Conservation (phyloP, 64 coral and sea anemone genomes). For the Actinia tenebrosa region DNA sequence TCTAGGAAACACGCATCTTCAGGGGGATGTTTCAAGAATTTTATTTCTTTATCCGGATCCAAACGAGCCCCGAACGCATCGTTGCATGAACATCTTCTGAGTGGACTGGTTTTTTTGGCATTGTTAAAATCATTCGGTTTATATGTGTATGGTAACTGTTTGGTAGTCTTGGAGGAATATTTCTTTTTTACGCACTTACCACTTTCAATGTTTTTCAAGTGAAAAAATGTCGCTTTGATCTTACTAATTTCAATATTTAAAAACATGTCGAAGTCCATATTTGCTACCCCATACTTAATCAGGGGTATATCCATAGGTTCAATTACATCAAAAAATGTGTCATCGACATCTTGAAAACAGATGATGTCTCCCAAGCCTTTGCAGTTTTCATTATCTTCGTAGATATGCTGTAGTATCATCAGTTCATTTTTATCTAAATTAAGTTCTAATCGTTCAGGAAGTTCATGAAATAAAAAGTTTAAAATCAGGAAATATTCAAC, state of each 20-base stretch:
- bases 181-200: neutral
- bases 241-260: neutral
- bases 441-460: neutral
- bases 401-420: too few relatives aligned
- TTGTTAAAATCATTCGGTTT: neutral
- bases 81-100: neutral
- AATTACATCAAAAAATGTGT: too few relatives aligned
- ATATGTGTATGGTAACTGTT: neutral
- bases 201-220: neutral
- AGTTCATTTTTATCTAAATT: neutral
- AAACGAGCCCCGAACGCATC: neutral
- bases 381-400: too few relatives aligned
- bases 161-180: neutral
- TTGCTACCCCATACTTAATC: too few relatives aligned
- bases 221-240: neutral
- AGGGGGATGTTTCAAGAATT: neutral
- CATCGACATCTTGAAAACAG: too few relatives aligned
- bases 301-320: too few relatives aligned
- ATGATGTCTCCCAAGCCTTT: too few relatives aligned
- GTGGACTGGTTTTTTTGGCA: neutral
- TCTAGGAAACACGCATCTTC: neutral
- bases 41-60: neutral
- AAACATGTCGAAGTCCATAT: neutral
- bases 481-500: conserved; percentile 73
- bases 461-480: conserved; percentile 37